Evolutionary conservation across 2,113 vertebrate genomes (phyloP).

Genomic region (Cinclus cinclus): DNA sequence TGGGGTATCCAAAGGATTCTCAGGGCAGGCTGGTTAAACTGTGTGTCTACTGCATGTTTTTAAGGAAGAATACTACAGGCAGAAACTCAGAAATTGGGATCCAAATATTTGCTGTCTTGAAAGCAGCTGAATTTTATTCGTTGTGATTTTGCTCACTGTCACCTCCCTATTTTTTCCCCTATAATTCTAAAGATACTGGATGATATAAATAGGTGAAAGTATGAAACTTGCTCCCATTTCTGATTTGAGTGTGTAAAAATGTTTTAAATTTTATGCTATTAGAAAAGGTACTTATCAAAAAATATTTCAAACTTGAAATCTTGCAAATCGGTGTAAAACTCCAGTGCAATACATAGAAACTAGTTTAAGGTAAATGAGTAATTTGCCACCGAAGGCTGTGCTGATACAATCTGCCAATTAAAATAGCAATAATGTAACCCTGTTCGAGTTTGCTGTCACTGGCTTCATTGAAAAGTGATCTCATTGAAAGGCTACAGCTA

Average conservation of each 20-base stretch:
- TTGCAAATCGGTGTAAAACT: neutral
- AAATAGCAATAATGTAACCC: neutral
- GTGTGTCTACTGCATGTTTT: neutral
- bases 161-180: neutral
- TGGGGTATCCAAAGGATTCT: neutral
- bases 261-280: neutral
- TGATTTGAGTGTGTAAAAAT: neutral
- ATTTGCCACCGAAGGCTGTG: neutral
- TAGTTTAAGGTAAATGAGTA: neutral
- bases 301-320: neutral
- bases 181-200: neutral
- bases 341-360: neutral
- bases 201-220: neutral
- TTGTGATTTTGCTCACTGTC: neutral
- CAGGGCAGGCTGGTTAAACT: neutral
- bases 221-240: neutral
- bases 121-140: neutral
- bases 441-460: neutral
- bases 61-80: neutral
- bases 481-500: neutral
- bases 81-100: neutral
- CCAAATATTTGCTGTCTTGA: neutral
- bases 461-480: neutral
- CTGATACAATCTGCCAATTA: neutral
- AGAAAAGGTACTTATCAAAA: neutral